Base-by-base conservation (phyloP, 2,797 vertebrate species). In the Merluccius polli region DNA sequence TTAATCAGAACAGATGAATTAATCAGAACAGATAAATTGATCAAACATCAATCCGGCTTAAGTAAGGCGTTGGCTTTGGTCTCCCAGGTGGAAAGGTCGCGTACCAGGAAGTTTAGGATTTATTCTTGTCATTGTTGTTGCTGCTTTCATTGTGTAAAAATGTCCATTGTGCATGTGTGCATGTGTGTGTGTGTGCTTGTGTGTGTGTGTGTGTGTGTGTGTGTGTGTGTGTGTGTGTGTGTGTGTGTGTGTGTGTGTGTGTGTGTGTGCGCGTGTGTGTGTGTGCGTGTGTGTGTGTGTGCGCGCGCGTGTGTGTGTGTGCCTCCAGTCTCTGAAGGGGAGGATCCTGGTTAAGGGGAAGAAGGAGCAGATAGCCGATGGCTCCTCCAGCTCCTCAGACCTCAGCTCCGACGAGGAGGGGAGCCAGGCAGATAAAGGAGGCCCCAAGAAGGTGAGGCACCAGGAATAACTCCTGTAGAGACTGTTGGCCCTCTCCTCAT, bases 311-410 rank as follows among this genome's bases (percentile, higher is more conserved):
- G 27, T 44, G 24, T 74, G 33, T 35, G 30, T 83, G n/a, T 75
- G 41, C 81, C 21, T 5, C 0, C 84, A 98, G 97, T 93, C 93
- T 76, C 93, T 98, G 36, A 97, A 95, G 86, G 91, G 94, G 75
- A 96, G 95, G 89, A 93, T 99, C 84, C 88, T 99, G 81, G 92
- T 99, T 78, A 99, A 98, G 77, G 95, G 93, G 27, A 98, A 98
- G 93, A 98, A 94, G 91, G 90, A 94, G 65, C 79, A n/a, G 0
- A 78, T 75, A 27, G 87, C 84, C 30, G 88, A 88, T 32, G 44
- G 77, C 35, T 86, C 83, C 0, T 89, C 84, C 79, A 90, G 89
- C 69, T 84, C 78, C 18, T 92, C 93, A 48, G 91, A 94, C 5
- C 76, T 89, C 79, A 91, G 90, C 84, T 93, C 92, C 35, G 94